Percentiles rank a stretch among this genome's conserved stretches.
These are phyloP conservation scores for Amyelois transitella DNA, from an alignment of 1,140 invertebrate genomes.

Conservation along the genomic window DNA sequence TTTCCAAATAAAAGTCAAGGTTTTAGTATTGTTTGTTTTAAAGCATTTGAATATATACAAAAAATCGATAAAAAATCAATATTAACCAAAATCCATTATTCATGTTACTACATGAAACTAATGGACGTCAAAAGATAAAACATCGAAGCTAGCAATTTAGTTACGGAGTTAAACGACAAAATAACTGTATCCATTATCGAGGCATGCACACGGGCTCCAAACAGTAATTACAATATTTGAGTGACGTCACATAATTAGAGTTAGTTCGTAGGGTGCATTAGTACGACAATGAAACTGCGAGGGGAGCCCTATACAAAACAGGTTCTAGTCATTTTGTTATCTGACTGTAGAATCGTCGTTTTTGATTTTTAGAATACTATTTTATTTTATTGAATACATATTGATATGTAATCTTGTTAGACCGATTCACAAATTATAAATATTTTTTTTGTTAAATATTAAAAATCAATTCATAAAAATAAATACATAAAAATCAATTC, in stretches of 20 bases:
- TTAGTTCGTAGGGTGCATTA: conserved; percentile 50
- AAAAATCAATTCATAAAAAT: too few relatives aligned
- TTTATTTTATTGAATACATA: not conserved
- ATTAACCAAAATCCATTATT: not conserved
- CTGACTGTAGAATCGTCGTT: not conserved
- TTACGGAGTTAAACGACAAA: conserved; percentile 15
- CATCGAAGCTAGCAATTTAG: conserved; percentile 2
- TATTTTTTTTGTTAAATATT: too few relatives aligned
- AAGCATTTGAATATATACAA: too few relatives aligned
- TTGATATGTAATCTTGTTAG: too few relatives aligned
- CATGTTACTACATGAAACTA: not conserved
- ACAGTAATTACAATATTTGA: conserved; percentile 56
- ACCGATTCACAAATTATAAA: too few relatives aligned
- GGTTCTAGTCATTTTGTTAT: not conserved
- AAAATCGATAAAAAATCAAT: not conserved
- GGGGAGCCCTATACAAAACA: not conserved
- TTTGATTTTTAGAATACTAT: not conserved
- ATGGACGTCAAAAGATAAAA: not conserved
- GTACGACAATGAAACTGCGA: conserved; percentile 30
- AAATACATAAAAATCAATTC: too few relatives aligned
- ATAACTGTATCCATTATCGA: conserved; percentile 34
- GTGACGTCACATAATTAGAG: conserved; percentile 58
- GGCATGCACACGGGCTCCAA: conserved; percentile 34
- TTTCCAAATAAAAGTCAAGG: too few relatives aligned
- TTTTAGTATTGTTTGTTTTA: too few relatives aligned